Conservation (phyloP, 2,888 invertebrate species). For the Hemaris fuciformis region DNA sequence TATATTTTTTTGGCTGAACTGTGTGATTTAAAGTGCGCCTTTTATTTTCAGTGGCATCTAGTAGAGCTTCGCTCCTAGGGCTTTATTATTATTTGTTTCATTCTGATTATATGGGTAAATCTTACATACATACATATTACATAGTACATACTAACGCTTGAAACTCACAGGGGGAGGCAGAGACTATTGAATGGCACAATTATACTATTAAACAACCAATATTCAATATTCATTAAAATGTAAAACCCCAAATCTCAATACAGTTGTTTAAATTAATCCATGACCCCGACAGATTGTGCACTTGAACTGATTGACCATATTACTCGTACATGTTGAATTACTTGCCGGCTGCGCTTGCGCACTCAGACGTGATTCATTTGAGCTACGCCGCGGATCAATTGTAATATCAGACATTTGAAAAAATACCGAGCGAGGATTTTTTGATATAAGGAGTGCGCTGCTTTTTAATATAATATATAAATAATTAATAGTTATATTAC, state of each 20-base stretch:
- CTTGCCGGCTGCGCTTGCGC: conserved; percentile 31
- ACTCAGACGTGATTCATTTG: conserved; percentile 45
- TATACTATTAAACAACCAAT: no score
- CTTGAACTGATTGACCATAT: conserved; percentile 76
- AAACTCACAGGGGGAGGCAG: no score
- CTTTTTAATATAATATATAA: no score
- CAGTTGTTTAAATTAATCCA: conserved; percentile 36
- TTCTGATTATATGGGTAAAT: no score
- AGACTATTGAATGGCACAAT: no score
- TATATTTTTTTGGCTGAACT: no score
- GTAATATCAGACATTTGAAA: neutral
- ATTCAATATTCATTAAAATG: no score
- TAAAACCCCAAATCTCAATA: neutral
- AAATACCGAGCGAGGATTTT: neutral
- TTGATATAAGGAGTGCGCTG: neutral
- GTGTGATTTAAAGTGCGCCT: no score
- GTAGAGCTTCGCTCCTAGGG: neutral
- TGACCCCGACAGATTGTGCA: conserved; percentile 56
- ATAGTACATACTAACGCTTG: no score
- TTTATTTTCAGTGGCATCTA: no score
- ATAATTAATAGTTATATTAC: no score
- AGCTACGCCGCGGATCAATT: neutral
- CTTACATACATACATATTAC: no score
- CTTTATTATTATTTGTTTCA: neutral
- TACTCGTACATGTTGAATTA: conserved; percentile 51